These are phyloP conservation scores for Grus americana DNA, from an alignment of 2,113 vertebrate genomes.

Conservation along the genomic window DNA sequence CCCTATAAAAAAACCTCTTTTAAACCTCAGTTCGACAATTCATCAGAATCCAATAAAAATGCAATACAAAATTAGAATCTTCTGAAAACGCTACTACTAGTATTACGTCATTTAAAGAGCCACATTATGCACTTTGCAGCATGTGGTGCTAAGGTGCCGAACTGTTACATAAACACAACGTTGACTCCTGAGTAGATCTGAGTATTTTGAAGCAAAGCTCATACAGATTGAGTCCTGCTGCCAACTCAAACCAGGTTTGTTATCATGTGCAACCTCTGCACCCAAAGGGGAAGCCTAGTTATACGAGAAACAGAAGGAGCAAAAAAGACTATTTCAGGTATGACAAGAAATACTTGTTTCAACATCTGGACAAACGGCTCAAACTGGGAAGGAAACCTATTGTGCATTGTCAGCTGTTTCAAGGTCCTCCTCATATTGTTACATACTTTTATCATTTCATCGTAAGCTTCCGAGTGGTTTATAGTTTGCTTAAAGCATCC, in stretches of 20 bases:
- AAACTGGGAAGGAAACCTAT: neutral
- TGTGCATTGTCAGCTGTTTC: neutral
- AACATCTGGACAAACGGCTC: neutral
- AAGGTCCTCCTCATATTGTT: neutral
- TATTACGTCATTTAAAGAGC: neutral
- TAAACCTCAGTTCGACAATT: neutral
- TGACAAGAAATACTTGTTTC: neutral
- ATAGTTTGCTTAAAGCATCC: neutral
- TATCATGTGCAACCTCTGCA: neutral
- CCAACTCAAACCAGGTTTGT: neutral
- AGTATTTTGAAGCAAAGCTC: neutral
- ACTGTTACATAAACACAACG: neutral
- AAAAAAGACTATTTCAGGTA: neutral
- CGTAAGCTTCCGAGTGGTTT: neutral
- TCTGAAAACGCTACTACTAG: neutral
- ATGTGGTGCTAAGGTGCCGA: neutral
- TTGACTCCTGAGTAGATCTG: neutral
- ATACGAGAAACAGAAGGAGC: neutral
- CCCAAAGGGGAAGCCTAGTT: neutral
- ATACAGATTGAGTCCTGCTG: neutral
- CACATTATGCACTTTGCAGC: neutral
- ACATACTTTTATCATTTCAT: neutral
- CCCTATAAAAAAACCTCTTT: neutral
- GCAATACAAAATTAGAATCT: neutral
- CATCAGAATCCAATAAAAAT: neutral